phyloP scores from a whole-genome alignment of 2,888 invertebrate species.

The Eupeodes latifasciatus region DNA sequence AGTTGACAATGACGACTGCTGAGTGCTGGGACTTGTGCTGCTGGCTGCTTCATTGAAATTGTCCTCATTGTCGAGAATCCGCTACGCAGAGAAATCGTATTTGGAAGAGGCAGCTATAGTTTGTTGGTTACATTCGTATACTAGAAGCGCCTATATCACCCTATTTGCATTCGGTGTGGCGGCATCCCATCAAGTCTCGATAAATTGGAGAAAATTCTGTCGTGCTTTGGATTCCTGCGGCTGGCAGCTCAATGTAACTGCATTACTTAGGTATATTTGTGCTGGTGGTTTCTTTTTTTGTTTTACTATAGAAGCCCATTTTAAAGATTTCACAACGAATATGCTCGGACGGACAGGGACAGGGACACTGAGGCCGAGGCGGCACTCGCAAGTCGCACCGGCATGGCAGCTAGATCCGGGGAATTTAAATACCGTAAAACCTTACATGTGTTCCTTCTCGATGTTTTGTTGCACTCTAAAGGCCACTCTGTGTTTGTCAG shows the following conservation, averaged over 20 bases:
- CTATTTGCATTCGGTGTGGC: conserved; percentile 76
- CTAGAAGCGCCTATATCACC: conserved; percentile 69
- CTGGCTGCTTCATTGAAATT: conserved; percentile 28
- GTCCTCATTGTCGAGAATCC: conserved; percentile 20
- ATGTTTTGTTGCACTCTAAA: conserved; percentile 69
- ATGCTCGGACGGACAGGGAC: background rate
- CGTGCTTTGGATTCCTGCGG: conserved; percentile 70
- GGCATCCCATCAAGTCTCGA: conserved; percentile 76
- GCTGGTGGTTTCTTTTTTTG: background rate
- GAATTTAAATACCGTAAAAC: conserved; percentile 72
- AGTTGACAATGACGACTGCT: conserved; percentile 55
- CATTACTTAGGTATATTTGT: conserved; percentile 35
- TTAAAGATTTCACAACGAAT: conserved; percentile 33
- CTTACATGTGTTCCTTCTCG: conserved; percentile 70
- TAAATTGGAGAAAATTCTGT: conserved; percentile 76
- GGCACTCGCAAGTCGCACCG: background rate
- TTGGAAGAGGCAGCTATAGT: background rate
- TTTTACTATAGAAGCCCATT: conserved; percentile 31
- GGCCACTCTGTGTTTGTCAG: conserved; percentile 64
- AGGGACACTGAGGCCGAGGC: conserved; percentile 25
- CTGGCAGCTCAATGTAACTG: conserved; percentile 52
- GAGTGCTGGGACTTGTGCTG: no score
- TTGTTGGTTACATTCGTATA: background rate
- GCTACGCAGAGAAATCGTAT: background rate
- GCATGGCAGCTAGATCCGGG: conserved; percentile 37